Evolutionary conservation across 2,113 vertebrate genomes (phyloP).

Genomic region (Callaeas wilsoni): DNA sequence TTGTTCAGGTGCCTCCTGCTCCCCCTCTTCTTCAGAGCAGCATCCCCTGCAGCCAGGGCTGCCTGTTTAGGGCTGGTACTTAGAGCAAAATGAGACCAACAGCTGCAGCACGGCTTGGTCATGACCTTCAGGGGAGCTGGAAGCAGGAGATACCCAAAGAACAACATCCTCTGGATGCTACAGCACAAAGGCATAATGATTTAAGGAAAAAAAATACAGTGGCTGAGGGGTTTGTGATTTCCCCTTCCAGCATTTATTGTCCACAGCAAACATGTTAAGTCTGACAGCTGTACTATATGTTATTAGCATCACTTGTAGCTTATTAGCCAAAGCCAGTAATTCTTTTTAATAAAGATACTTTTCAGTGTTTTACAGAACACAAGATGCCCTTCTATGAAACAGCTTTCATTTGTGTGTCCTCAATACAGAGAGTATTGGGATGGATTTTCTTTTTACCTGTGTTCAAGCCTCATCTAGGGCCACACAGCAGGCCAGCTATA

Average conservation of each 20-base stretch:
- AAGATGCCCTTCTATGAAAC: background rate
- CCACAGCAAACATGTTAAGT: background rate
- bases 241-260: background rate
- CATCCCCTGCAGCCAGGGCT: background rate
- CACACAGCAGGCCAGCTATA: background rate
- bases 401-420: background rate
- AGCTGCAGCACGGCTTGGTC: background rate
- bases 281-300: background rate
- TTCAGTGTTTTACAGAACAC: background rate
- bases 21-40: background rate
- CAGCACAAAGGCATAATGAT: background rate
- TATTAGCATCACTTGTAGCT: background rate
- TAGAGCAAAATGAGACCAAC: background rate
- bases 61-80: background rate
- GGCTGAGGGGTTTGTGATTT: background rate
- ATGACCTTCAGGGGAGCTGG: background rate
- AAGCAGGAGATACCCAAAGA: background rate
- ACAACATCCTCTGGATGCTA: rapidly evolving
- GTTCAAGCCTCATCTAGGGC: background rate
- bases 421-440: rapidly evolving
- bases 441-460: background rate
- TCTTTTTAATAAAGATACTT: background rate
- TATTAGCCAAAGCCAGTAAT: background rate
- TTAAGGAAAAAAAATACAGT: background rate
- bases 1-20: background rate